Evolutionary conservation across 2,113 vertebrate genomes (phyloP).

Genomic region (Tylochromis polylepis): DNA sequence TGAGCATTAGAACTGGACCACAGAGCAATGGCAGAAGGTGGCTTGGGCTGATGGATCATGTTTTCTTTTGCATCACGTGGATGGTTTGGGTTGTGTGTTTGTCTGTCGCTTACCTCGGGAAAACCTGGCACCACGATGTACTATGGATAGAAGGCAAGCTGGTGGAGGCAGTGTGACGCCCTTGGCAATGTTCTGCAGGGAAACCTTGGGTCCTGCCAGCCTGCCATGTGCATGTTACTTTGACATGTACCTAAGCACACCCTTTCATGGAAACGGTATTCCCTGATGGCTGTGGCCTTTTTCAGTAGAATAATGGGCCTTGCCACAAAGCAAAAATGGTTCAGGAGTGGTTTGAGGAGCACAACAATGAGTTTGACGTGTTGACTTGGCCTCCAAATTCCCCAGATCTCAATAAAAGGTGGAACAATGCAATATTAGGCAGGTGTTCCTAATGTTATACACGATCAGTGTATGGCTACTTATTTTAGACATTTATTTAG

Average conservation of each 20-base stretch:
- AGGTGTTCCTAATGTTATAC: not conserved
- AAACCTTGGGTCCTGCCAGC: not conserved
- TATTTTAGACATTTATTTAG: too few relatives aligned
- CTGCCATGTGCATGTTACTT: not conserved
- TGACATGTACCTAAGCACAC: not conserved
- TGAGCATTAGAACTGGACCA: not conserved
- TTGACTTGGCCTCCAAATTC: not conserved
- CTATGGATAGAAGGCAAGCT: not conserved
- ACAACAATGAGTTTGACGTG: not conserved
- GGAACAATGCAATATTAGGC: not conserved
- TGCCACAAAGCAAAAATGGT: not conserved
- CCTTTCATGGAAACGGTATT: not conserved
- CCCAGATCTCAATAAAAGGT: not conserved
- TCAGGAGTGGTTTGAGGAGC: not conserved
- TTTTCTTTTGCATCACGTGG: not conserved
- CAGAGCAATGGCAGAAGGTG: not conserved
- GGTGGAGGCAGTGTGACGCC: not conserved
- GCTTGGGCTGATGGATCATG: not conserved
- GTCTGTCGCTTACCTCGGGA: not conserved
- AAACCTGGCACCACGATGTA: accelerated
- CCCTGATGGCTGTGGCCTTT: not conserved
- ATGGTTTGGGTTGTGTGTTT: not conserved
- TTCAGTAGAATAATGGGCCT: too few relatives aligned
- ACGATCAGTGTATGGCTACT: not conserved
- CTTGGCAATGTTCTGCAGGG: not conserved